phyloP scores from a whole-genome alignment of 2,113 vertebrate species.

The Chamaetylas fuelleborni region DNA sequence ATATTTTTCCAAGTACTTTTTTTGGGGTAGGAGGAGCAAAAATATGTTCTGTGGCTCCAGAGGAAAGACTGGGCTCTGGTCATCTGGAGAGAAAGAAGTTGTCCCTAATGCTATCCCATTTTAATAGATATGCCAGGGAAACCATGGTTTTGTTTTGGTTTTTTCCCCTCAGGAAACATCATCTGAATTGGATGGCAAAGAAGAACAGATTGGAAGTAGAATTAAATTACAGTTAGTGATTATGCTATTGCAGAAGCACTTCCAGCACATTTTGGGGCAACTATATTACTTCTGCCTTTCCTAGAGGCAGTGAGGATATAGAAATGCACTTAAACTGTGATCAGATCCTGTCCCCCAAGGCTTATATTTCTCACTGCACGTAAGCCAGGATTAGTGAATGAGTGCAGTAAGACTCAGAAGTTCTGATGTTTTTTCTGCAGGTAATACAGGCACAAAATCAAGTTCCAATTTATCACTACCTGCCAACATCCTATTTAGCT shows the following conservation, averaged over 20 bases:
- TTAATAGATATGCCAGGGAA: background rate
- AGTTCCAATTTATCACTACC: background rate
- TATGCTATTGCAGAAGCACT: background rate
- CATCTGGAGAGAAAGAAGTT: background rate
- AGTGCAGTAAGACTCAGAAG: background rate
- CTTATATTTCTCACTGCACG: background rate
- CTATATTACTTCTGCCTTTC: background rate
- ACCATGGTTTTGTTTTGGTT: rapidly evolving
- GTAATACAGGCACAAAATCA: background rate
- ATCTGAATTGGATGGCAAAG: background rate
- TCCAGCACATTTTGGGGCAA: background rate
- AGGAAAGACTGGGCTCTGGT: background rate
- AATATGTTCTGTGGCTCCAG: background rate
- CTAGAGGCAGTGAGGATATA: background rate
- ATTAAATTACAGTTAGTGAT: background rate
- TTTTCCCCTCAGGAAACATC: background rate
- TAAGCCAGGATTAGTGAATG: background rate
- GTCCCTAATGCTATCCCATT: background rate
- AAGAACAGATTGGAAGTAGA: background rate
- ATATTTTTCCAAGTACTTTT: background rate
- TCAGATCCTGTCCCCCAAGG: background rate
- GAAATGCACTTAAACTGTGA: background rate
- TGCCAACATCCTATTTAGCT: background rate
- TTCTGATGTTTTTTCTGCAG: background rate
- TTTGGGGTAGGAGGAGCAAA: rapidly evolving